phyloP scores from a whole-genome alignment of 1,140 invertebrate species.

The Diuraphis noxia region DNA sequence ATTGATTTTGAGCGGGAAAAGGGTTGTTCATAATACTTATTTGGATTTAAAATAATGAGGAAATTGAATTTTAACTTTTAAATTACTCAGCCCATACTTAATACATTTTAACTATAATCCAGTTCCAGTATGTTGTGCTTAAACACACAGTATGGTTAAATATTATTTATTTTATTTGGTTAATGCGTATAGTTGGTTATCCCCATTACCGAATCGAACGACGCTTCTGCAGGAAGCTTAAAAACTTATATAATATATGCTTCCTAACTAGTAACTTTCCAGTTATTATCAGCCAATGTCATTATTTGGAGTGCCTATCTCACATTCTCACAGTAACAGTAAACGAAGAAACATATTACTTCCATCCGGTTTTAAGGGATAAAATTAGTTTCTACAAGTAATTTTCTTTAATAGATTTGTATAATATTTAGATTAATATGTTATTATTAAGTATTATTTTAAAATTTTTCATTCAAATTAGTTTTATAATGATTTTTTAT shows the following conservation, averaged over 20 bases:
- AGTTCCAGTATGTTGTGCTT: too few relatives aligned
- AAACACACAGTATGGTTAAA: neutral
- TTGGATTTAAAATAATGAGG: neutral
- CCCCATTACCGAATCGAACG: neutral
- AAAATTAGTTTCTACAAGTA: neutral
- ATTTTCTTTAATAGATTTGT: neutral
- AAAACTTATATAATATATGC: neutral
- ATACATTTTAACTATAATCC: neutral
- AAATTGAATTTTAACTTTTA: neutral
- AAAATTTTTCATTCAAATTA: neutral
- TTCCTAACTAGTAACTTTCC: neutral
- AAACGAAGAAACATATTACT: neutral
- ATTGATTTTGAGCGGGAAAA: neutral
- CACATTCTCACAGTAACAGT: neutral
- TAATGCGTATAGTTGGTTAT: neutral
- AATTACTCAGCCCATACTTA: neutral
- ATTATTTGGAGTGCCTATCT: neutral
- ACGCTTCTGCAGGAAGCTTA: neutral
- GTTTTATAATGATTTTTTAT: neutral
- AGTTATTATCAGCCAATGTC: neutral
- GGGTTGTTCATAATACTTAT: neutral
- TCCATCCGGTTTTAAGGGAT: neutral
- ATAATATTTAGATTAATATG: neutral
- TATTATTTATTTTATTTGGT: neutral
- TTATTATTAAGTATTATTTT: neutral